Base-by-base conservation (phyloP, 2,113 vertebrate species). In the Coptodon rendalli region DNA sequence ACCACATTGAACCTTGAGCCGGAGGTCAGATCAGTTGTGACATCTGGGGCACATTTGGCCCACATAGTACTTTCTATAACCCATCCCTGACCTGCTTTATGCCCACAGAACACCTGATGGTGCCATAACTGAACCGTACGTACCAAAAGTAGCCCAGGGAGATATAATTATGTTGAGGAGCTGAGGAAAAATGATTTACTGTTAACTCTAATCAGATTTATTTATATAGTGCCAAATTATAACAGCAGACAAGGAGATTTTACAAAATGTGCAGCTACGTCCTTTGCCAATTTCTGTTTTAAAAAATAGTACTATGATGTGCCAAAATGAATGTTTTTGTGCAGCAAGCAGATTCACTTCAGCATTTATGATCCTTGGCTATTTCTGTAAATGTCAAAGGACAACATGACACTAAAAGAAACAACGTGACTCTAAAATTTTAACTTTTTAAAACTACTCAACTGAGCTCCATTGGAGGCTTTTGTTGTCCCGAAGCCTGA, bases 11-110 rank as follows among this genome's bases (percentile, higher is more conserved):
- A 43, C 68, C 40, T 2, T 27, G 40, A 73, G 38, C 66, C 22
- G 1, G 40, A 48, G 43, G 71, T 29, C 40, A 48, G 24, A 76
- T 76, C 3, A 17, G 24, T 29, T 48, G 24, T 48, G 68, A 45
- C 14, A 45, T 27, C n/a, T 45, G 38, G 38, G 66, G 12, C 66
- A 45, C 22, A 43, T 10, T 8, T 73, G 22, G 6, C 14, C 68
- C 40, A 76, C 40, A 48, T 29, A 19, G 22, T 45, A 73, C 40
- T 45, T 73, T 27, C 8, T 27, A 16, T 11, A 73, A 73, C 8
- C 68, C 0, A 1, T 27, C 0, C 22, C 40, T 45, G 27, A 73
- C 40, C 68, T 0, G 68, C 38, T 71, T 24, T 40, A 24, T 71
- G 38, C 38, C 66, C 38, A 71, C 66, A 43, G 7, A 71, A 6